A percentile compares a stretch with the other conserved stretches of the same genome.
Conservation (phyloP, 2,888 invertebrate species). For the Anorthoa munda region DNA sequence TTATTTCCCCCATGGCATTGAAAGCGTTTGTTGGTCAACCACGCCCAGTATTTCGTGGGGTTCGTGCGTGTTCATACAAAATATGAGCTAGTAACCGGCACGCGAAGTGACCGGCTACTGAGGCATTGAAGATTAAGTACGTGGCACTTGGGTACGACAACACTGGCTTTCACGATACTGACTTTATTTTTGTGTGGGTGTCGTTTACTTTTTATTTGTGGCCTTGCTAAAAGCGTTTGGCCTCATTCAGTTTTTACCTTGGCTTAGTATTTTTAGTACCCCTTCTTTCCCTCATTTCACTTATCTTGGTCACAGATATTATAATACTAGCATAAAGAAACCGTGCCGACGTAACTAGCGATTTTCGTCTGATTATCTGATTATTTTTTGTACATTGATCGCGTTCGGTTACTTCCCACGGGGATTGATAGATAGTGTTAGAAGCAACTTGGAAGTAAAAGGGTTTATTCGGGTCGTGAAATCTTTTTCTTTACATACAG, state of each 20-base stretch:
- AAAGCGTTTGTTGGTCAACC: conserved; percentile 64
- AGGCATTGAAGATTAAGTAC: conserved; percentile 72
- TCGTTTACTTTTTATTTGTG: conserved; percentile 20
- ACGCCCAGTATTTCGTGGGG: conserved; percentile 72
- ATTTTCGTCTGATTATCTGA: too few relatives aligned
- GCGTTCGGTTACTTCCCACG: too few relatives aligned
- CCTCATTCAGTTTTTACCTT: not conserved
- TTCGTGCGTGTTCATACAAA: conserved; percentile 72
- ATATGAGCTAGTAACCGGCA: conserved; percentile 65
- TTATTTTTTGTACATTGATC: too few relatives aligned
- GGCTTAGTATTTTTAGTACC: not conserved
- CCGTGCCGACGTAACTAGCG: too few relatives aligned
- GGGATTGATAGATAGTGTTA: too few relatives aligned
- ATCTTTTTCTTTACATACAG: too few relatives aligned
- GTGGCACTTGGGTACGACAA: conserved; percentile 64
- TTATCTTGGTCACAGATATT: too few relatives aligned
- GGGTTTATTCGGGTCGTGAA: too few relatives aligned
- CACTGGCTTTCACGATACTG: conserved; percentile 43
- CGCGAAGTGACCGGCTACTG: conserved; percentile 70
- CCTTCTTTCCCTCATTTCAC: not conserved
- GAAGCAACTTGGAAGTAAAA: too few relatives aligned
- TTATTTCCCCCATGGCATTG: conserved; percentile 75
- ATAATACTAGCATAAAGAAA: too few relatives aligned
- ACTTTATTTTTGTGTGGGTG: conserved; percentile 1
- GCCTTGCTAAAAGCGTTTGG: not conserved